Conservation (phyloP, 2,888 invertebrate species). For the Drosophila trichaetosa region DNA sequence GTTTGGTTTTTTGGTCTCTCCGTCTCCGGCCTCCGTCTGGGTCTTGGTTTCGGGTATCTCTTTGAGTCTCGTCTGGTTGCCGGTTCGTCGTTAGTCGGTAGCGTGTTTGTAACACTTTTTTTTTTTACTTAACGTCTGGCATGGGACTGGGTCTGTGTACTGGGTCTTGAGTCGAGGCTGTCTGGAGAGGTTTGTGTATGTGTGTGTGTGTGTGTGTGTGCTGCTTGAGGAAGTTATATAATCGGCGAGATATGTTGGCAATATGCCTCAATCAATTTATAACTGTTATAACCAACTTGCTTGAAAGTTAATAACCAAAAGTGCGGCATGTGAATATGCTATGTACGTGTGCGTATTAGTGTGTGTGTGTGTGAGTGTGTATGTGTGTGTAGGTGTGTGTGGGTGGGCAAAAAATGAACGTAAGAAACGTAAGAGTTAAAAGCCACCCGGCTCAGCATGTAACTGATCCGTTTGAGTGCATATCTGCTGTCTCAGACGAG, state of each 20-base stretch:
- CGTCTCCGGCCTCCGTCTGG: constrained; percentile 7
- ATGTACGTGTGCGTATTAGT: constrained; percentile 27
- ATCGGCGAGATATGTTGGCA: constrained; percentile 46
- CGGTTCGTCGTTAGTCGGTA: constrained; percentile 61
- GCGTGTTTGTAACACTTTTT: constrained; percentile 79
- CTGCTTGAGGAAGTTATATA: constrained; percentile 75
- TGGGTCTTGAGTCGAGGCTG: constrained; percentile 47
- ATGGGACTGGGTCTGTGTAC: constrained; percentile 30
- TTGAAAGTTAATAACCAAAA: constrained; percentile 69
- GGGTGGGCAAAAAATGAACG: constrained; percentile 40
- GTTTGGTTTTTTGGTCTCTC: constrained; percentile 11
- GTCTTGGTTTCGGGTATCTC: constrained; percentile 13
- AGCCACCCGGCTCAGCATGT: constrained; percentile 42
- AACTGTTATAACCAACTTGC: constrained; percentile 70
- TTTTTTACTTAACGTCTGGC: constrained; percentile 44
- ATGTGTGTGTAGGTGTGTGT: constrained; percentile 30
- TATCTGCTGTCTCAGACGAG: constrained; percentile 43
- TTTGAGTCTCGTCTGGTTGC: constrained; percentile 22
- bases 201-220: constrained; percentile 8
- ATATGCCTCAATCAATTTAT: constrained; percentile 72
- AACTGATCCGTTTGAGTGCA: constrained; percentile 70
- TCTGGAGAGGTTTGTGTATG: constrained; percentile 38
- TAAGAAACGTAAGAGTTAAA: constrained; percentile 19
- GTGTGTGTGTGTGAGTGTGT: constrained; percentile 32
- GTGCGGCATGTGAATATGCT: constrained; percentile 30